These are phyloP conservation scores for Penaeus chinensis DNA, from an alignment of 1,140 invertebrate species.

Conservation along the genomic window DNA sequence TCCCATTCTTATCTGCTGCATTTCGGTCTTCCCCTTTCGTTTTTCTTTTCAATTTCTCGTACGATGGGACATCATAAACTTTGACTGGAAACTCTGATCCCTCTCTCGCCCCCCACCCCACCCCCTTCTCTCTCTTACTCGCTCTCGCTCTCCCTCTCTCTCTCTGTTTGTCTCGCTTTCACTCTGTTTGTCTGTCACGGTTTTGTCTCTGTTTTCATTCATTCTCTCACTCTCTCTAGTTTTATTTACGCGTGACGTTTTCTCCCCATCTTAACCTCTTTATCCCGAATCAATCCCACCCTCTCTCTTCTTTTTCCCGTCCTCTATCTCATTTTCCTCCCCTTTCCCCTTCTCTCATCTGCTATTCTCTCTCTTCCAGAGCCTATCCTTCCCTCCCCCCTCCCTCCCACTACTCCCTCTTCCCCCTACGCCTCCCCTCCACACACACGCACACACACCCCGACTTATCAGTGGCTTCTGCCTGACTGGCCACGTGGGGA, in stretches of 20 bases:
- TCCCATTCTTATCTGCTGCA: no score
- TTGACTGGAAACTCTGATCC: neutral
- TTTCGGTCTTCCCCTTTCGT: no score
- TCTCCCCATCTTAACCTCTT: neutral
- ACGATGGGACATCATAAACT: no score
- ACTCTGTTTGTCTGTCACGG: neutral
- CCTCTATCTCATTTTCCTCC: neutral
- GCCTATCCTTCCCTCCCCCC: no score
- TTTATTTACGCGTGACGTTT: neutral
- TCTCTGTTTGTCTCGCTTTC: neutral
- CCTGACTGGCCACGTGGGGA: conserved; percentile 36
- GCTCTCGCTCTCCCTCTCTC: neutral
- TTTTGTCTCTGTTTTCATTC: neutral
- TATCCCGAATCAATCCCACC: no score
- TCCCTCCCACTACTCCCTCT: no score
- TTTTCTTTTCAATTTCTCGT: no score
- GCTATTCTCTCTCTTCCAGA: neutral
- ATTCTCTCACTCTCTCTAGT: neutral
- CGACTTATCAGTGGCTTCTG: conserved; percentile 44
- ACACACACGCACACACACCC: neutral
- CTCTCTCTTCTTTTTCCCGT: neutral
- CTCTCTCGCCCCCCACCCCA: neutral
- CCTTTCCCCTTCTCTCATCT: conserved; percentile 1
- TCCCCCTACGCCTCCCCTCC: neutral
- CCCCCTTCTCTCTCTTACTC: neutral